phyloP scores from a whole-genome alignment of 2,113 vertebrate species.

The Pedionomus torquatus region DNA sequence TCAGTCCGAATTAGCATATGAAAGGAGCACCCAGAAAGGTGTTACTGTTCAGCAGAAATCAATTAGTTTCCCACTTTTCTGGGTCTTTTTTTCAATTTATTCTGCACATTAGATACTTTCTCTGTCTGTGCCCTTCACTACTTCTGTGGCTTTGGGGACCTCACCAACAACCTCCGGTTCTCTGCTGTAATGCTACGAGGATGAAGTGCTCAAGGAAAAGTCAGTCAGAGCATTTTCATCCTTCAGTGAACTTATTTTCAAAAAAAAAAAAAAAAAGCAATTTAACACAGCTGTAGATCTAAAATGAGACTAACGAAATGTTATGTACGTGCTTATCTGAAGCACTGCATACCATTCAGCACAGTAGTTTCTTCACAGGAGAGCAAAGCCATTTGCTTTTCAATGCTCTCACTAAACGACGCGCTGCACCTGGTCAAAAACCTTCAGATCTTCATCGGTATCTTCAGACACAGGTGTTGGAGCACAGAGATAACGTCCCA shows the following conservation, averaged over 20 bases:
- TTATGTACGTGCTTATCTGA: not conserved
- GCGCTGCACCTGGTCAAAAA: fast-evolving
- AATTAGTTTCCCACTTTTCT: not conserved
- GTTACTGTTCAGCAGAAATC: not conserved
- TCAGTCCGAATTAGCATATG: no score
- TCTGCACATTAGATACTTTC: not conserved
- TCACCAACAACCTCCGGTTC: not conserved
- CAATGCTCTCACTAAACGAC: not conserved
- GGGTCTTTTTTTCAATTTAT: not conserved
- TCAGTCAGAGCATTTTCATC: not conserved
- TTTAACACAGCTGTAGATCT: not conserved
- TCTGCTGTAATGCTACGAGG: not conserved
- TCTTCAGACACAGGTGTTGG: fast-evolving
- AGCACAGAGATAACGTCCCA: not conserved
- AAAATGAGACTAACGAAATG: not conserved
- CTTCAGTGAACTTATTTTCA: not conserved
- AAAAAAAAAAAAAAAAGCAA: not conserved
- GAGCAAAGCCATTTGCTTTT: not conserved
- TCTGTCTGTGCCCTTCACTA: not conserved
- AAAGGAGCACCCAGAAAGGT: not conserved
- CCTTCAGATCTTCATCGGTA: not conserved
- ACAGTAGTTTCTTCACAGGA: not conserved
- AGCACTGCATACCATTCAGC: not conserved
- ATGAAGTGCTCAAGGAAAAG: not conserved
- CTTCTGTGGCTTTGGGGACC: not conserved